Conservation (phyloP, 2,797 vertebrate species). For the Heteromormyrus szaboi region DNA sequence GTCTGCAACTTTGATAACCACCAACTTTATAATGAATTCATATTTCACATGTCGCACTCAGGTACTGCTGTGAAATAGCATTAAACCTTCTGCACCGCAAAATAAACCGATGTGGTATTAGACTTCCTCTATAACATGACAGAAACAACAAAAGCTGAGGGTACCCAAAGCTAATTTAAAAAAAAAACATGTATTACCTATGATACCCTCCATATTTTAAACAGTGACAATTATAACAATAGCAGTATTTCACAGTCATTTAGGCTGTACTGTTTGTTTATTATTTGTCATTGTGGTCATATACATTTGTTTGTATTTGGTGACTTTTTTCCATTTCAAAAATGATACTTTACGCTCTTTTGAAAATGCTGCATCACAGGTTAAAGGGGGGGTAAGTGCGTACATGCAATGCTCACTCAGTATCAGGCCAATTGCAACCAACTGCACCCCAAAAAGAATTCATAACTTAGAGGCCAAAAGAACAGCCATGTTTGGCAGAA, state of each 20-base stretch:
- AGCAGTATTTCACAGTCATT: not conserved
- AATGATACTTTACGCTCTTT: not conserved
- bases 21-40: not conserved
- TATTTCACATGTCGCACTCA: not conserved
- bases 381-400: not conserved
- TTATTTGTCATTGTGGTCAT: not conserved
- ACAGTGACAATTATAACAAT: not conserved
- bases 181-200: not conserved
- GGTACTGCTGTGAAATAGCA: not conserved
- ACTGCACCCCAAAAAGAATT: not conserved
- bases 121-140: not conserved
- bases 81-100: not conserved
- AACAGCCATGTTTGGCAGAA: not conserved
- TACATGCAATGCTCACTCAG: not conserved
- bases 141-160: not conserved
- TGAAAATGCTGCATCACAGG: not conserved
- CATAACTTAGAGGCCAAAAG: not conserved
- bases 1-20: not conserved
- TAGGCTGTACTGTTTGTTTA: not conserved
- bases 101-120: not conserved
- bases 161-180: not conserved
- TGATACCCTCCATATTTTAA: not conserved
- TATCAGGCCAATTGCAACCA: not conserved
- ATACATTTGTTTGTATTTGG: not conserved
- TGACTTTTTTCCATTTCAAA: not conserved